Percentiles rank a stretch among this genome's conserved stretches.
Conservation (phyloP, 2,797 vertebrate genomes). For the Eulemur mongoz region DNA sequence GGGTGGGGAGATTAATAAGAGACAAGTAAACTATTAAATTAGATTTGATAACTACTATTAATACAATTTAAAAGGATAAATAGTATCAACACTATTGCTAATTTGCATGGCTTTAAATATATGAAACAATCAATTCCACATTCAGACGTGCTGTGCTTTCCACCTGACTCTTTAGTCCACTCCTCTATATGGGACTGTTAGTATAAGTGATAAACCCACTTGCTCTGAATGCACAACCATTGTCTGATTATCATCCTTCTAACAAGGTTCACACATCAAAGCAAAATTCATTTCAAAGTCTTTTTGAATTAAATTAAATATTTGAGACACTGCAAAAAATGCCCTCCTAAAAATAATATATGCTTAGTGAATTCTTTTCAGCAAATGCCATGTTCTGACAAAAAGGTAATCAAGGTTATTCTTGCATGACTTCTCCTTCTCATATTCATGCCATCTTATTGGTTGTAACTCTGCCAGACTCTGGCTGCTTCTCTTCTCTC, state of each 20-base stretch:
- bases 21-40: not conserved
- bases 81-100: not conserved
- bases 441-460: not conserved
- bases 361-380: conserved; percentile 47
- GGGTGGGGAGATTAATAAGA: not conserved
- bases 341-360: conserved; percentile 24
- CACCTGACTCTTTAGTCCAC: not conserved
- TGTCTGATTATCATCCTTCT: conserved; percentile 28
- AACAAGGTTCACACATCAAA: conserved; percentile 57
- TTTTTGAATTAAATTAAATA: conserved; percentile 67
- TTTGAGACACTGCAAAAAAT: conserved; percentile 24
- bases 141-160: not conserved
- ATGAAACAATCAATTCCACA: not conserved
- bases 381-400: conserved; percentile 42
- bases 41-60: not conserved
- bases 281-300: conserved; percentile 53
- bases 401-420: conserved; percentile 29
- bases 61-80: not conserved
- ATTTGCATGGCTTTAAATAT: not conserved
- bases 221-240: not conserved
- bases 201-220: not conserved
- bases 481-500: not conserved
- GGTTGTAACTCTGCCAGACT: not conserved
- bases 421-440: conserved; percentile 38
- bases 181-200: not conserved